phyloP scores from a whole-genome alignment of 1,140 invertebrate species.

The Thalassaphorura encarpata region DNA sequence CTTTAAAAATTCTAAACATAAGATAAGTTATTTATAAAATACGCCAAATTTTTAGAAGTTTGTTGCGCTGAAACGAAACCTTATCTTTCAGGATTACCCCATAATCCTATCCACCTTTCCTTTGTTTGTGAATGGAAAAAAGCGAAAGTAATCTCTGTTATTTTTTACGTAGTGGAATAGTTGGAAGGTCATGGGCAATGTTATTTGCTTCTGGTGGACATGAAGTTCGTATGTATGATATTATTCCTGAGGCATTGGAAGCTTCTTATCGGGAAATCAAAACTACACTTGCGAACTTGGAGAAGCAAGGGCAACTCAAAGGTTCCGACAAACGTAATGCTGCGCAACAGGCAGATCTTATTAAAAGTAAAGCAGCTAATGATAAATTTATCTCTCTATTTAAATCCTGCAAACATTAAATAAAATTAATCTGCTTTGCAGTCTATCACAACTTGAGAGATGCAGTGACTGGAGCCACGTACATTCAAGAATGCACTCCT shows the following conservation, averaged over 20 bases:
- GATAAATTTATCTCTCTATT: background rate
- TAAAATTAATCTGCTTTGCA: background rate
- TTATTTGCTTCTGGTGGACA: constrained; percentile 87
- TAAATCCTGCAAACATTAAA: background rate
- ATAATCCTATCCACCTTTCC: no score
- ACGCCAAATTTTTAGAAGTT: no score
- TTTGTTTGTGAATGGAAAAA: no score
- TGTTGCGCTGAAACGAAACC: no score
- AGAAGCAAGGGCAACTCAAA: constrained; percentile 58
- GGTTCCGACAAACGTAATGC: constrained; percentile 53
- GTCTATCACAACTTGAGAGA: constrained; percentile 42
- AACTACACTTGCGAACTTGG: constrained; percentile 56
- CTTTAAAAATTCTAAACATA: no score
- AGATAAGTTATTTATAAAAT: no score
- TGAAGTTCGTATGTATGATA: constrained; percentile 72
- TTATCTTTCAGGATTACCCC: no score
- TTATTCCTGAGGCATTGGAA: constrained; percentile 59
- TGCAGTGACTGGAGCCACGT: constrained; percentile 56
- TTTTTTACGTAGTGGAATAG: constrained; percentile 59
- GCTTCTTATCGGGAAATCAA: constrained; percentile 62
- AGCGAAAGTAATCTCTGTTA: no score
- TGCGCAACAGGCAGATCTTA: background rate
- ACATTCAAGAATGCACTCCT: constrained; percentile 85
- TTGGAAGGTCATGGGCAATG: constrained; percentile 92
- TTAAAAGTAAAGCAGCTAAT: background rate